Evolutionary conservation across 1,140 invertebrate genomes (phyloP), one percentile per base, ranked within the genome.

Genomic region (Aphidius ervi): DNA sequence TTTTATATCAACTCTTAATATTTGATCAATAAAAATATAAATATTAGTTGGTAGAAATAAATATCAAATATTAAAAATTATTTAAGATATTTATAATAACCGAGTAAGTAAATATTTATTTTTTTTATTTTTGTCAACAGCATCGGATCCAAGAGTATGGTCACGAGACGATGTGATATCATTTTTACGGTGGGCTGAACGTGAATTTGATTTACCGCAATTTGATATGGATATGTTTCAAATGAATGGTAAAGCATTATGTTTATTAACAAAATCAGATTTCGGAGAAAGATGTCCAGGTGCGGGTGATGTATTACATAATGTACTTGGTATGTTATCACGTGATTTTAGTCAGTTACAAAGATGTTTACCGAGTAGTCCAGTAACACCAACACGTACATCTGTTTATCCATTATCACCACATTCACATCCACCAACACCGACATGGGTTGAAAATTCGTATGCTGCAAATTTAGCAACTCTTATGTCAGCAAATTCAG

Each of bases 231-330:
- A 96, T 70, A 87, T 93, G 80, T 97, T 98, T 77, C 93, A 95
- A 82, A 96, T 98, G 93, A 98, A 98, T 77, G 95, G 95, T 87
- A 96, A 96, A 81, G 94, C 94, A 1, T 75, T 97, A 58, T 95
- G 93, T 74, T 81, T 98, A 45, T 78, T 97, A 58, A 95, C 91
- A 20, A 91, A 95, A 74, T 87, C 86, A 5, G 94, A 97, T 78
- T 84, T 97, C 60, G 91, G 89, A 5, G 94, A 95, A 70, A 83
- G 95, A 59, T 93, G 92, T 66, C 93, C 94, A 0, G 90, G 93
- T 1, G 92, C 93, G 16, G 95, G 95, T 1, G 94, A 97, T 74
- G 88, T 98, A 6, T 80, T 98, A 56, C 93, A 94, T 81, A 97
- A 98, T 79, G 92, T 94, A 5, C 83, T 98, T 23, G 90, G 93